Base-by-base conservation (phyloP, 2,113 vertebrate species). In the Tetraodon nigroviridis region DNA sequence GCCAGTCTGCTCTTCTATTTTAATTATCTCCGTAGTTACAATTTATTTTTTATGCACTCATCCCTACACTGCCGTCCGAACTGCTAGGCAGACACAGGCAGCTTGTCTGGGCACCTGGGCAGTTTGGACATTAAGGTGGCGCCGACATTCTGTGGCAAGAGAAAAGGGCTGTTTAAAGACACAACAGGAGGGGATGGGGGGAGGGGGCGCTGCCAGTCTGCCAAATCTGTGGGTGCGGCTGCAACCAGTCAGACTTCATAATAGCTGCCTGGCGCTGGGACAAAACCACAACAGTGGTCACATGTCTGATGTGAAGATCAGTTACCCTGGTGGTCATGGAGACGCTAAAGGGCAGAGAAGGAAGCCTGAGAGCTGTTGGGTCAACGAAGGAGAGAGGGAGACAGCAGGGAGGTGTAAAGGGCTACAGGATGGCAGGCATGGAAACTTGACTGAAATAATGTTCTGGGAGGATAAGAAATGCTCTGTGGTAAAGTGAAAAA, bases 201-300 rank as follows among this genome's bases (percentile, higher is more conserved):
- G 78, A 79, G 81, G 69, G 53, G 72, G 58, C 55, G 59, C 19
- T 80, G 66, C 83, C 79, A 77, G 79, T 41, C 74, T 82, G 81
- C 83, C 82, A 84, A 84, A 69, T 82, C 73, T 84, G 81, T 78
- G 79, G 75, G 71, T 71, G 37, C 73, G 65, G 79, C 76, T 82
- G 72, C 73, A 80, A 68, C 77, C 77, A 72, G 78, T 84, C 80
- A 73, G 73, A 78, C 77, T 85, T 81, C 68, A 77, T 83, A 86
- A 86, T 71, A 77, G 75, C 64, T 79, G 75, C 73, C 62, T 71
- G 74, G 63, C 69, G 27, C 56, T 74, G 60, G 73, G 71, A 73
- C 44, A 61, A 59, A 82, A 81, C 80, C 79, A 80, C 68, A 72
- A 64, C 64, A 61, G 54, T 67, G 52, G 59, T 82, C 76, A 12